Percentiles rank a stretch among this genome's conserved stretches.
phyloP scores from a whole-genome alignment of 2,797 vertebrate genomes.

The Amniataba percoides region DNA sequence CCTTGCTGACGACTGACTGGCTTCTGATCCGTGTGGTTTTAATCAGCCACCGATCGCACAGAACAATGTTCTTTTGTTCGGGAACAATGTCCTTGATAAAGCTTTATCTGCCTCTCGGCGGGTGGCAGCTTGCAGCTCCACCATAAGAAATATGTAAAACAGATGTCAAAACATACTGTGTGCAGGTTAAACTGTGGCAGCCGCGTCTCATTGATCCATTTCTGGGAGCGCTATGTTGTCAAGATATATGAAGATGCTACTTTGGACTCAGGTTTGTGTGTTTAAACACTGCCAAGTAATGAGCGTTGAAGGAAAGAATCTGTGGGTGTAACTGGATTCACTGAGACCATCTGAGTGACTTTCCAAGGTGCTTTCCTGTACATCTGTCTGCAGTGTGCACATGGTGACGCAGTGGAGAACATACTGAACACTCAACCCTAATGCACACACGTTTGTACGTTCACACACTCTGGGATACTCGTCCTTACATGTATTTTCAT shows the following conservation, averaged over 20 bases:
- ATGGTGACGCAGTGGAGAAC: neutral
- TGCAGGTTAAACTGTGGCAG: neutral
- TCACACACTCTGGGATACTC: neutral
- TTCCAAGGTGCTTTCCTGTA: neutral
- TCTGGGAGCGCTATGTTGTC: neutral
- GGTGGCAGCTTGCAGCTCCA: slow-evolving; percentile 4
- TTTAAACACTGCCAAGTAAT: neutral
- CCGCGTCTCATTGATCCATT: neutral
- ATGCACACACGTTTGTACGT: neutral
- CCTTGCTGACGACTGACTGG: slow-evolving; percentile 8
- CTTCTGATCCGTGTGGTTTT: slow-evolving; percentile 25
- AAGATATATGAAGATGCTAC: neutral
- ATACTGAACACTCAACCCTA: neutral
- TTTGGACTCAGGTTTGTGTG: neutral
- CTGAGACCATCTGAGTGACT: neutral
- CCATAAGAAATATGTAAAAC: neutral
- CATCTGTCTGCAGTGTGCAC: neutral
- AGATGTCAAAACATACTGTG: neutral
- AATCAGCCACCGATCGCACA: slow-evolving; percentile 23
- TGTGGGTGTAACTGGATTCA: neutral
- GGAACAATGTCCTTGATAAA: slow-evolving; percentile 24
- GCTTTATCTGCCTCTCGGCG: slow-evolving; percentile 15
- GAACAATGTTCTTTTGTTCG: slow-evolving; percentile 38
- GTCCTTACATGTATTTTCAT: neutral
- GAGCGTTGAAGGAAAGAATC: neutral